Conservation (phyloP, 2,797 vertebrate species). For the Rhabdophis nuchalis region DNA sequence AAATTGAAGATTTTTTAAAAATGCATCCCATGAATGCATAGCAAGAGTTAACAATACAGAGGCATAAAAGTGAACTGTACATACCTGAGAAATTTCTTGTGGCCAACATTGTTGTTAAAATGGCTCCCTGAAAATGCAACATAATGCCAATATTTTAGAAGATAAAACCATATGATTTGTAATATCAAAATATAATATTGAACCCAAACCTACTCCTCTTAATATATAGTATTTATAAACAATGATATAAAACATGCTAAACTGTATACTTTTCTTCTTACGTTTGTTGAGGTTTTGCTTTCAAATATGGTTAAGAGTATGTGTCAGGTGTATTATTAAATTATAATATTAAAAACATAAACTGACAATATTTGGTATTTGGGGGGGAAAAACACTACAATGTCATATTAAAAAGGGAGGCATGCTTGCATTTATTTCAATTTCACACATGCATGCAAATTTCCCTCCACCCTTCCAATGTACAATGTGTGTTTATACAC, state of each 20-base stretch:
- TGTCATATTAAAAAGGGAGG: neutral
- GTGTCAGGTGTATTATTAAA: too few relatives aligned
- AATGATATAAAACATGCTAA: neutral
- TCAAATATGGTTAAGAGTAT: neutral
- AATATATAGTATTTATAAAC: neutral
- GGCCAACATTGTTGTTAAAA: slow-evolving; percentile 96
- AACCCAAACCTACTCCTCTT: neutral
- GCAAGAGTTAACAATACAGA: neutral
- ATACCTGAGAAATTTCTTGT: slow-evolving; percentile 98
- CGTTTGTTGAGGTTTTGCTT: neutral
- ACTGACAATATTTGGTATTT: neutral
- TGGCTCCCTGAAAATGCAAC: slow-evolving; percentile 81
- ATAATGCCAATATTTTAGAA: slow-evolving; percentile 41
- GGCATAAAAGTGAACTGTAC: slow-evolving; percentile 44
- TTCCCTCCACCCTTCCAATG: neutral
- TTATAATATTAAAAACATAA: neutral
- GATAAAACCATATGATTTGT: neutral
- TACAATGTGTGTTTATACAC: neutral
- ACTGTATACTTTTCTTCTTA: neutral
- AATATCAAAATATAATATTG: neutral
- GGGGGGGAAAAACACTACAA: rapidly evolving
- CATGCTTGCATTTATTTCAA: neutral
- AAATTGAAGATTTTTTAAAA: neutral
- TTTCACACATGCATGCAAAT: neutral
- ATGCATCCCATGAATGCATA: neutral